Conservation (phyloP, 1,140 invertebrate species). For the Formica selysi region DNA sequence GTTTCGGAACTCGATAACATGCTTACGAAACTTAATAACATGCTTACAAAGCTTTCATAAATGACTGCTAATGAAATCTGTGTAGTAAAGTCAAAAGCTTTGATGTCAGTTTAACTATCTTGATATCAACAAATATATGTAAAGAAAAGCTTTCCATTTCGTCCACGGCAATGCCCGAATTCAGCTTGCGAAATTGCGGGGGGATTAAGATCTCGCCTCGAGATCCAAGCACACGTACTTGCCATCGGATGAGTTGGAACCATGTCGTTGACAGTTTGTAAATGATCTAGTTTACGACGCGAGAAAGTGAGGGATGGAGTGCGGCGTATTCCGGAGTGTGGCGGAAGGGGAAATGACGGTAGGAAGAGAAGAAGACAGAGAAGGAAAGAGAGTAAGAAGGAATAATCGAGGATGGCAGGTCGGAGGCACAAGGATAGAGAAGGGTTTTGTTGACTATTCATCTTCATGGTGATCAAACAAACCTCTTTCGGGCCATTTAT, state of each 20-base stretch:
- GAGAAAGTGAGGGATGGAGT: slow-evolving; percentile 63
- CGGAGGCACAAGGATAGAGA: slow-evolving; percentile 34
- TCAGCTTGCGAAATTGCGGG: slow-evolving; percentile 66
- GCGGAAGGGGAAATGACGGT: slow-evolving; percentile 64
- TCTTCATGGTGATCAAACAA: slow-evolving; percentile 76
- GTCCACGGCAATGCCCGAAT: slow-evolving; percentile 37
- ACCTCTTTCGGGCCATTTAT: slow-evolving; percentile 70
- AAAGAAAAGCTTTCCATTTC: slow-evolving; percentile 43
- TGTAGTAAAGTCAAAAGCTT: neutral
- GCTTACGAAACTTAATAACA: slow-evolving; percentile 31
- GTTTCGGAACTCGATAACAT: slow-evolving; percentile 34
- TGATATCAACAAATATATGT: neutral
- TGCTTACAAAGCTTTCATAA: neutral
- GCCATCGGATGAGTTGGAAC: slow-evolving; percentile 38
- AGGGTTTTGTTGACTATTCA: slow-evolving; percentile 77
- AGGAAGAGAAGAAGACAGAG: neutral
- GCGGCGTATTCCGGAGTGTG: slow-evolving; percentile 46
- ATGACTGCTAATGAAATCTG: slow-evolving; percentile 8
- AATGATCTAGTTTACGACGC: slow-evolving; percentile 80
- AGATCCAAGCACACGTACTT: slow-evolving; percentile 61
- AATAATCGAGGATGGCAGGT: slow-evolving; percentile 37
- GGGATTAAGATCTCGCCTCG: slow-evolving; percentile 71
- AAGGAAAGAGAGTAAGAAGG: slow-evolving; percentile 30
- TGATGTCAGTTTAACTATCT: slow-evolving; percentile 4
- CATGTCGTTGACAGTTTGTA: slow-evolving; percentile 81